Percentiles rank a stretch among this genome's conserved stretches.
Evolutionary conservation across 2,113 vertebrate species (phyloP).

Genomic region (Triplophysa tibetana): DNA sequence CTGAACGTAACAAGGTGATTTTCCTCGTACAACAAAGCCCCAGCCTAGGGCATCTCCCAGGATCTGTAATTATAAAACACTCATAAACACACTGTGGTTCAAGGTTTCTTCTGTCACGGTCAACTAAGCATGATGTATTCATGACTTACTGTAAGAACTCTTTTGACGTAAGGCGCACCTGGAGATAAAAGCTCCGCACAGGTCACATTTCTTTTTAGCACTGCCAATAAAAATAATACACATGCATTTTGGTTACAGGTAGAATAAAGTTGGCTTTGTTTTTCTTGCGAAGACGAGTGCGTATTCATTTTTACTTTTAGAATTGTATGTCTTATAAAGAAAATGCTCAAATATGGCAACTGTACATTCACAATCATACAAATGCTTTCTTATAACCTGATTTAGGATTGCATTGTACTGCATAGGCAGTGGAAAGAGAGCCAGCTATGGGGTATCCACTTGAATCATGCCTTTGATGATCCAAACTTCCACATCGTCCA

Average conservation of each 20-base stretch:
- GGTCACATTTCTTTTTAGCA: slow-evolving; percentile 76
- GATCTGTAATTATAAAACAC: slow-evolving; percentile 68
- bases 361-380: neutral
- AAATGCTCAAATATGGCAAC: neutral
- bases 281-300: neutral
- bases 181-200: slow-evolving; percentile 81
- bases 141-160: slow-evolving; percentile 78
- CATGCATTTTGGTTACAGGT: neutral
- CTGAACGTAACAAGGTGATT: slow-evolving; percentile 82
- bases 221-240: slow-evolving; percentile 62
- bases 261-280: neutral
- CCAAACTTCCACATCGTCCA: slow-evolving; percentile 71
- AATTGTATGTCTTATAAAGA: too few species aligned
- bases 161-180: slow-evolving; percentile 80
- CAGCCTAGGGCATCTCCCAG: slow-evolving; percentile 84
- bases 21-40: slow-evolving; percentile 86
- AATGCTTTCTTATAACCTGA: slow-evolving; percentile 72
- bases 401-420: slow-evolving; percentile 78
- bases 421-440: slow-evolving; percentile 58
- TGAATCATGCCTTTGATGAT: slow-evolving; percentile 67
- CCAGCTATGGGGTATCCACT: slow-evolving; percentile 61
- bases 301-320: neutral
- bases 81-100: neutral
- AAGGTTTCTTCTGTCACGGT: neutral
- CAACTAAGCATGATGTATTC: slow-evolving; percentile 2